phyloP scores from a whole-genome alignment of 1,140 invertebrate species.

The Lepidurus packardi region DNA sequence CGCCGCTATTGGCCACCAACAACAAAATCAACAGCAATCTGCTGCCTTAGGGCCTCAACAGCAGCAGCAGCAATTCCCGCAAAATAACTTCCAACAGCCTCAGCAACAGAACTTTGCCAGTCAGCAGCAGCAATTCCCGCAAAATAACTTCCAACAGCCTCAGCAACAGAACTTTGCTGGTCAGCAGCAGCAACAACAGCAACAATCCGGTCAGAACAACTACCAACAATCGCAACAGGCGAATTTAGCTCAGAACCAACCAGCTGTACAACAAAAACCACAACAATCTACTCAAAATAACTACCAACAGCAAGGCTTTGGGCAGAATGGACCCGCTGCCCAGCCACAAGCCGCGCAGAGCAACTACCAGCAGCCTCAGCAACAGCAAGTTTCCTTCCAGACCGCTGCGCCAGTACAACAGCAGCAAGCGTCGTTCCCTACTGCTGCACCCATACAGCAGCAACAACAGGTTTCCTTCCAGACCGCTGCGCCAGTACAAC shows the following conservation, averaged over 20 bases:
- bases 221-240: neutral
- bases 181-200: neutral
- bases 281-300: neutral
- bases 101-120: neutral
- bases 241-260: neutral
- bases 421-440: neutral
- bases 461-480: neutral
- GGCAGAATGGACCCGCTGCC: neutral
- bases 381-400: constrained; percentile 8
- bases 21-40: neutral
- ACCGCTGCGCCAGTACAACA: neutral
- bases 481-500: neutral
- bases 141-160: neutral
- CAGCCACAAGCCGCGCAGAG: neutral
- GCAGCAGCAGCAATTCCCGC: constrained; percentile 7
- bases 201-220: constrained; percentile 3
- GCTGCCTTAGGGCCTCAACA: neutral
- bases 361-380: constrained; percentile 20
- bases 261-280: neutral
- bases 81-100: neutral
- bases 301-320: neutral
- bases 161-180: neutral
- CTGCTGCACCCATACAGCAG: neutral
- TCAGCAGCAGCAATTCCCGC: neutral
- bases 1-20: neutral